These are phyloP conservation scores for Leptinotarsa texana DNA, from an alignment of 1,140 invertebrate genomes.

Conservation along the genomic window DNA sequence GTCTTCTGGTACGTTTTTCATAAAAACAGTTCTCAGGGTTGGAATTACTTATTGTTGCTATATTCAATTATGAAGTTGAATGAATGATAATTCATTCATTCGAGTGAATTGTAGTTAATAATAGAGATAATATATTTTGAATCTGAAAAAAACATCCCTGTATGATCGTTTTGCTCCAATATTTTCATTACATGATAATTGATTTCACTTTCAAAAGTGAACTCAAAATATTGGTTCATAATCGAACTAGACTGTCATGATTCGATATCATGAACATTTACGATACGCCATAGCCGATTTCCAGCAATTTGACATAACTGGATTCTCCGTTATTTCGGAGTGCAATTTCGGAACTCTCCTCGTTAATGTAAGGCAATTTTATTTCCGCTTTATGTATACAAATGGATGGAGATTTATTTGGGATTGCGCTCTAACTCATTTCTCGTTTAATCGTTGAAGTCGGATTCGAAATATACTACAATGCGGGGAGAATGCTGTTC, in stretches of 20 bases:
- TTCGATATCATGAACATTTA: neutral
- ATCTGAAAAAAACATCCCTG: too few relatives aligned
- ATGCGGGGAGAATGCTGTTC: neutral
- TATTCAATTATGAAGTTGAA: too few relatives aligned
- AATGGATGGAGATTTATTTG: neutral
- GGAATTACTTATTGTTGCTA: too few relatives aligned
- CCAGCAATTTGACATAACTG: neutral
- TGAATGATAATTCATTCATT: too few relatives aligned
- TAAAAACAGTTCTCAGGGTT: too few relatives aligned
- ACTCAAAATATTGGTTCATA: neutral
- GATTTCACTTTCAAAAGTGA: neutral
- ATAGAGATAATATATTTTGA: too few relatives aligned
- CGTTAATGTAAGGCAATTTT: slow-evolving; percentile 1
- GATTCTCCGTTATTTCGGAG: neutral
- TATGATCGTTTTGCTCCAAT: too few relatives aligned
- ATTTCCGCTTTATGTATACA: neutral
- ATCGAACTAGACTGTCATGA: neutral
- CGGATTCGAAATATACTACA: neutral
- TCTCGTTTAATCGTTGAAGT: slow-evolving; percentile 3
- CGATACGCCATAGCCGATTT: neutral
- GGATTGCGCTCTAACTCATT: neutral
- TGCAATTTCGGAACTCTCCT: neutral
- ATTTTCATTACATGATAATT: too few relatives aligned
- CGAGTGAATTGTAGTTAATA: too few relatives aligned
- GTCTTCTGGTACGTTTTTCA: too few relatives aligned